phyloP scores from a whole-genome alignment of 92 coral and sea anemone species.

The Plumapathes pennacea region DNA sequence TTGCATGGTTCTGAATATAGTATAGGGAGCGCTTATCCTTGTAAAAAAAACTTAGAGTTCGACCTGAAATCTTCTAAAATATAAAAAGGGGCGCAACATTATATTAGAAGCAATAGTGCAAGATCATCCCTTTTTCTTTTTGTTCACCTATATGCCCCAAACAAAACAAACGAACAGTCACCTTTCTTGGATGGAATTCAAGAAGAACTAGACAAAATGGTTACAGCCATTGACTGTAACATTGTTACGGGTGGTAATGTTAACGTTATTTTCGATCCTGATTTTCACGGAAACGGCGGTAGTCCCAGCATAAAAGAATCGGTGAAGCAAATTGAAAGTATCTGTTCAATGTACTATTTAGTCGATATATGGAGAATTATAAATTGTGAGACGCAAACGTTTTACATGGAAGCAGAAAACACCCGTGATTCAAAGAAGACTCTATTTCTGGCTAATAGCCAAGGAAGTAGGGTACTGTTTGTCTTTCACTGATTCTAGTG shows the following conservation, averaged over 20 bases:
- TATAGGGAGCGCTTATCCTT: constrained; percentile 28
- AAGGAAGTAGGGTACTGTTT: too few relatives aligned
- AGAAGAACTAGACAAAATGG: constrained; percentile 2
- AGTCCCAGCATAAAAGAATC: constrained; percentile 15
- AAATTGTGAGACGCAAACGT: constrained; percentile 7
- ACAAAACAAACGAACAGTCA: constrained; percentile 9
- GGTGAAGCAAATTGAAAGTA: constrained; percentile 6
- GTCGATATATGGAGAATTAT: constrained; percentile 33
- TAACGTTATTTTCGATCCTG: constrained; percentile 7
- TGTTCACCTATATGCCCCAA: constrained; percentile 25
- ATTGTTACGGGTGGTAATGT: constrained; percentile 25
- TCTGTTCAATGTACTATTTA: constrained; percentile 1
- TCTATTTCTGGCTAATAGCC: constrained; percentile 10
- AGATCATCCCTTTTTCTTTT: constrained; percentile 10
- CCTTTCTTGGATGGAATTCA: constrained; percentile 8
- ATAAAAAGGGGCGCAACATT: constrained; percentile 22
- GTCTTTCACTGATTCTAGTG: too few relatives aligned
- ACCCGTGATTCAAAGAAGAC: constrained; percentile 3
- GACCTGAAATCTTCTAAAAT: constrained; percentile 10
- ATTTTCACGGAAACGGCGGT: constrained; percentile 5
- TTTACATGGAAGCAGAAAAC: constrained; percentile 31
- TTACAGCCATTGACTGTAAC: constrained; percentile 2
- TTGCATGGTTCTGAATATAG: constrained; percentile 48
- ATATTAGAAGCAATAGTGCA: constrained; percentile 11
- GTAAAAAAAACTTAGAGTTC: constrained; percentile 22